phyloP scores from a whole-genome alignment of 2,797 vertebrate genomes.

The Dermochelys coriacea region DNA sequence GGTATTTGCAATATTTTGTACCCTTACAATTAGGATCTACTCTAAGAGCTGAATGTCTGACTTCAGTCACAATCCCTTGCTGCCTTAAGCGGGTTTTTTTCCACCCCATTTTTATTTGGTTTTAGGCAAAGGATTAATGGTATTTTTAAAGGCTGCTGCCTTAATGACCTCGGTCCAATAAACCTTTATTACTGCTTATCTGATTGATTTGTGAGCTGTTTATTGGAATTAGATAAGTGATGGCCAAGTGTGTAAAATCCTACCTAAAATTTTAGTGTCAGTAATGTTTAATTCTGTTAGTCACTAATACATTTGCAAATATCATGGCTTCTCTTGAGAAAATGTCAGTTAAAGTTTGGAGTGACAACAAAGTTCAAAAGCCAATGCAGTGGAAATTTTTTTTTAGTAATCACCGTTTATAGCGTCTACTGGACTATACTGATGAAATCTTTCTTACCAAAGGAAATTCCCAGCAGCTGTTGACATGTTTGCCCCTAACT shows the following conservation, averaged over 20 bases:
- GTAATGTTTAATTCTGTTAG: conserved; percentile 45
- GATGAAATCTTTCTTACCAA: not conserved
- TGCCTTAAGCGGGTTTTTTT: not conserved
- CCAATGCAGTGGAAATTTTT: not conserved
- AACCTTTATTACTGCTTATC: conserved; percentile 67
- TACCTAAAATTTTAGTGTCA: conserved; percentile 63
- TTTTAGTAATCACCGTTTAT: not conserved
- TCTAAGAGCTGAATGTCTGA: not conserved
- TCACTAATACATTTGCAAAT: conserved; percentile 31
- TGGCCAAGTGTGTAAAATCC: conserved; percentile 67
- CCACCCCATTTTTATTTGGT: not conserved
- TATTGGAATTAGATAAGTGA: conserved; percentile 61
- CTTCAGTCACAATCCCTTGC: not conserved
- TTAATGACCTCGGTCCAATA: not conserved
- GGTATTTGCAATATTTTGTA: not conserved
- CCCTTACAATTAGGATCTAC: not conserved
- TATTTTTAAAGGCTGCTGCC: not conserved
- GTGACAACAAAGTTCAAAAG: not conserved
- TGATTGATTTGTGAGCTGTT: conserved; percentile 56
- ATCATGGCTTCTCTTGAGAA: not conserved
- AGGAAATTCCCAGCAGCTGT: not conserved
- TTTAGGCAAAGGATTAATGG: not conserved
- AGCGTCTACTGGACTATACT: not conserved
- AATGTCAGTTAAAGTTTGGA: not conserved
- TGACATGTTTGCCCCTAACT: not conserved